Evolutionary conservation across 2,113 vertebrate species (phyloP).

Genomic region (Gyps fulvus): DNA sequence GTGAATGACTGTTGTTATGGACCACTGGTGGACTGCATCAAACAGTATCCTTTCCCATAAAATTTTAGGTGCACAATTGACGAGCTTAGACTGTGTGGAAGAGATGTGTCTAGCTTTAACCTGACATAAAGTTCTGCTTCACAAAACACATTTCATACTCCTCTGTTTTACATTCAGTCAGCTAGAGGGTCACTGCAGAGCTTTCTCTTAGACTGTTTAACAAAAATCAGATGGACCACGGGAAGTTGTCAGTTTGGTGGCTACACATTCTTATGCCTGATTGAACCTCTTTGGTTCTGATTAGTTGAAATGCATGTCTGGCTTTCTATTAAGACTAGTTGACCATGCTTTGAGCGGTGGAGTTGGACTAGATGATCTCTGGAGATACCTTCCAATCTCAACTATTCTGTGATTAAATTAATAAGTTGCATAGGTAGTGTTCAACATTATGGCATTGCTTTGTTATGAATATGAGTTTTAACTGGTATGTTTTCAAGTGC

Average conservation of each 20-base stretch:
- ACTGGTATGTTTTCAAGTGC: not conserved
- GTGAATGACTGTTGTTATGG: slow-evolving; percentile 99
- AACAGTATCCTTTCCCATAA: slow-evolving; percentile 99
- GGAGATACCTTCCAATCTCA: not conserved
- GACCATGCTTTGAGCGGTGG: not conserved
- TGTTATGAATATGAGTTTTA: not conserved
- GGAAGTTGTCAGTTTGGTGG: slow-evolving; percentile 60
- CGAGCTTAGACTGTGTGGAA: slow-evolving; percentile 86
- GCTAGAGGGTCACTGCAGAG: slow-evolving; percentile 64
- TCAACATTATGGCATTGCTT: not conserved
- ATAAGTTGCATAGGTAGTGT: not conserved
- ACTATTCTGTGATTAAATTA: not conserved
- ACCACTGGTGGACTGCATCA: slow-evolving; percentile 99
- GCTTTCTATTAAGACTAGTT: not conserved
- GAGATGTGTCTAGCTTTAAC: slow-evolving; percentile 89
- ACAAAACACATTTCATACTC: slow-evolving; percentile 78
- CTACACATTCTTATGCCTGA: not conserved
- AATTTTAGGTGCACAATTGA: slow-evolving; percentile 93
- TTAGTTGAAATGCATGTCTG: slow-evolving; percentile 44
- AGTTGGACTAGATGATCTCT: not conserved
- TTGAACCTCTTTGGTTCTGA: slow-evolving; percentile 37
- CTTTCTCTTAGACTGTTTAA: slow-evolving; percentile 34
- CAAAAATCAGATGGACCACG: slow-evolving; percentile 44
- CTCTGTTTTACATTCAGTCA: slow-evolving; percentile 75
- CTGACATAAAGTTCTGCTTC: slow-evolving; percentile 94